Evolutionary conservation across 2,797 vertebrate species (phyloP).

Genomic region (Chromis chromis): DNA sequence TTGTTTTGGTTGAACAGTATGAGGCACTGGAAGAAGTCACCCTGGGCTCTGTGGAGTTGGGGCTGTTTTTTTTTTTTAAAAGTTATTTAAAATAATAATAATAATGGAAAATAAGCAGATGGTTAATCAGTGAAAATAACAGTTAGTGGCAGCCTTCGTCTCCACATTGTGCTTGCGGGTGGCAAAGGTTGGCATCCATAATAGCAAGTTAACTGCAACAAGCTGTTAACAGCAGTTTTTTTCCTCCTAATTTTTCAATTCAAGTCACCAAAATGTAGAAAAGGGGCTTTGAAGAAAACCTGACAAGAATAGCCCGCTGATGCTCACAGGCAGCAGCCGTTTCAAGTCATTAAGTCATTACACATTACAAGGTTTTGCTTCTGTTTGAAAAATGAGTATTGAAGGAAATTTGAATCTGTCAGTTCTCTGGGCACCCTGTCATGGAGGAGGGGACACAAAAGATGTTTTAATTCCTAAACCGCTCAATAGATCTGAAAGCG

Average conservation of each 20-base stretch:
- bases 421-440: slow-evolving; percentile 17
- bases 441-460: slow-evolving; percentile 9
- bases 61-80: not conserved
- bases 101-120: not conserved
- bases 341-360: slow-evolving; percentile 39
- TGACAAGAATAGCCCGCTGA: slow-evolving; percentile 17
- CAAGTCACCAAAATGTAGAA: slow-evolving; percentile 30
- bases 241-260: slow-evolving; percentile 1
- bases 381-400: slow-evolving; percentile 18
- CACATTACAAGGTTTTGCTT: slow-evolving; percentile 37
- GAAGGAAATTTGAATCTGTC: slow-evolving; percentile 38
- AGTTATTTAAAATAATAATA: not conserved
- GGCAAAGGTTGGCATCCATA: not conserved
- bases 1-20: not conserved
- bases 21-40: too few species aligned
- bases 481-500: slow-evolving; percentile 20
- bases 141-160: not conserved
- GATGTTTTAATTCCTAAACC: slow-evolving; percentile 19
- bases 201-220: slow-evolving; percentile 5
- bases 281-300: not conserved
- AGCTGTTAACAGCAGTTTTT: not conserved
- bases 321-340: slow-evolving; percentile 8
- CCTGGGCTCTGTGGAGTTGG: too few species aligned
- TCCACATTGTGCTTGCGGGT: not conserved
- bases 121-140: not conserved